Percentiles rank a stretch among this genome's conserved stretches.
Evolutionary conservation across 1,140 invertebrate species (phyloP).

Genomic region (Temnothorax nylanderi): DNA sequence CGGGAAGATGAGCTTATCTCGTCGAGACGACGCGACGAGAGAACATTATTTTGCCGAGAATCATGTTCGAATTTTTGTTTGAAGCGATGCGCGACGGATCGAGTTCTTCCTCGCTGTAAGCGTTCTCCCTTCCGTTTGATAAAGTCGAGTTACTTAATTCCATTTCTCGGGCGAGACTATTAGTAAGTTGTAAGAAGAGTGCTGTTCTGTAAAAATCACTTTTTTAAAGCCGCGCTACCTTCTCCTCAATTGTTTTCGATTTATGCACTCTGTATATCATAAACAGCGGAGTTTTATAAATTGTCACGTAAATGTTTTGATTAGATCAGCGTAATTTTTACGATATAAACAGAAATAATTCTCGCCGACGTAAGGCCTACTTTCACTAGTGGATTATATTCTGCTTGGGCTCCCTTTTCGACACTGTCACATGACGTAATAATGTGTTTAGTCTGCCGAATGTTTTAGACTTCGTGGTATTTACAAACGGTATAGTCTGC

Average conservation of each 20-base stretch:
- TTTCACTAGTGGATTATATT: slow-evolving; percentile 51
- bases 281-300: neutral
- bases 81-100: slow-evolving; percentile 42
- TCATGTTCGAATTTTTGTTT: slow-evolving; percentile 73
- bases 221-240: neutral
- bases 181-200: neutral
- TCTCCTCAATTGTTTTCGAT: neutral
- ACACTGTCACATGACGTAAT: slow-evolving; percentile 55
- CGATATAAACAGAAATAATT: slow-evolving; percentile 29
- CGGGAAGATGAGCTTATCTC: slow-evolving; percentile 74
- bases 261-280: neutral
- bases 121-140: slow-evolving; percentile 32
- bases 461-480: slow-evolving; percentile 66
- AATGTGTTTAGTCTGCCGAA: slow-evolving; percentile 70
- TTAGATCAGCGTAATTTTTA: slow-evolving; percentile 42
- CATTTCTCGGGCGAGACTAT: neutral
- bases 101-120: slow-evolving; percentile 44
- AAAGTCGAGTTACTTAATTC: neutral
- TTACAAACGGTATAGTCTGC: slow-evolving; percentile 59
- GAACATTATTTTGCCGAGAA: slow-evolving; percentile 46
- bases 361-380: slow-evolving; percentile 47
- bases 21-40: slow-evolving; percentile 66
- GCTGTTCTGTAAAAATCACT: neutral
- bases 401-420: slow-evolving; percentile 42
- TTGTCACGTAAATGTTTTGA: slow-evolving; percentile 30